phyloP scores from a whole-genome alignment of 1,140 invertebrate genomes.

The Neodiprion virginianus region DNA sequence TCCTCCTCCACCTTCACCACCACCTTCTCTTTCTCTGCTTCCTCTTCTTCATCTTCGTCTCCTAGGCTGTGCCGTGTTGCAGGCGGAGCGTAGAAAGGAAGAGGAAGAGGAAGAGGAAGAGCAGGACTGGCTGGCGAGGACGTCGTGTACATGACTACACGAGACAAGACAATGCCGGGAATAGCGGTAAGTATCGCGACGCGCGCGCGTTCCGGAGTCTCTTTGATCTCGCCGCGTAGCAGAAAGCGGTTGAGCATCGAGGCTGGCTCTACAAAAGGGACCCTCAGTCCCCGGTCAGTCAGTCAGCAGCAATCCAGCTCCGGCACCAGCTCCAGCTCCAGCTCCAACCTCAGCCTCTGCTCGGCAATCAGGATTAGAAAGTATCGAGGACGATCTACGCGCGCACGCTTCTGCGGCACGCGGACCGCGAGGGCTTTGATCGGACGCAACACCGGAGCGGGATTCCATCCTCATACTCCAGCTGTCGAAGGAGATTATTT shows the following conservation, averaged over 20 bases:
- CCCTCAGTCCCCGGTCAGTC: no score
- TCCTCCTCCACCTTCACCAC: neutral
- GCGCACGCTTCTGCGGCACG: no score
- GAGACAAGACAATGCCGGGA: conserved; percentile 4
- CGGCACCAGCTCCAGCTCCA: no score
- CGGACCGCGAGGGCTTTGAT: no score
- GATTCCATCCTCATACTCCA: no score
- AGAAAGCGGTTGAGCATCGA: neutral
- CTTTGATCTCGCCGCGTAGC: conserved; percentile 6
- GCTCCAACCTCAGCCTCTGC: no score
- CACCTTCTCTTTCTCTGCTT: neutral
- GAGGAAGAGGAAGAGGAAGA: neutral
- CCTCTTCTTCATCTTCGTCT: neutral
- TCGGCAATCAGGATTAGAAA: neutral
- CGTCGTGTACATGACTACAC: neutral
- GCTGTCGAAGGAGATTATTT: no score
- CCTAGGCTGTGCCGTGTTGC: neutral
- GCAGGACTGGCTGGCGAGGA: neutral
- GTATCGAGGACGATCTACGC: neutral
- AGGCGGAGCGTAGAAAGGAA: neutral
- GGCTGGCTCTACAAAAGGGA: neutral
- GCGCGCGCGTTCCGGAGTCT: neutral
- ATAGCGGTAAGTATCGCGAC: conserved; percentile 6
- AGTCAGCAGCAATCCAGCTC: no score
- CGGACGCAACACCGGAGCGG: no score